These are phyloP conservation scores for Drepana falcataria DNA, from an alignment of 2,888 invertebrate species.

Conservation along the genomic window DNA sequence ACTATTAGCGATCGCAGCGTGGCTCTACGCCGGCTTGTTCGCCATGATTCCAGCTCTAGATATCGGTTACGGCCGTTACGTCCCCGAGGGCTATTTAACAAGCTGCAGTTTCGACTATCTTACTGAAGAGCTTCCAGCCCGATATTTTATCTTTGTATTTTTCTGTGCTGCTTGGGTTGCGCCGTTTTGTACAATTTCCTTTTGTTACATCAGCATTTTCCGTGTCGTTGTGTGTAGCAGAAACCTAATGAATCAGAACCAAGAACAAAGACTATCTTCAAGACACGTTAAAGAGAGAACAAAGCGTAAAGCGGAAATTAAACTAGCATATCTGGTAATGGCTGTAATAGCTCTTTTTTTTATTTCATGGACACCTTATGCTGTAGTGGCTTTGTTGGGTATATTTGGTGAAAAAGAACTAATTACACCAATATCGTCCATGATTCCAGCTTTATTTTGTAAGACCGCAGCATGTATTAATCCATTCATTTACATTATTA, in stretches of 20 bases:
- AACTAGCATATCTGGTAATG: slow-evolving; percentile 83
- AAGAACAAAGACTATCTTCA: slow-evolving; percentile 71
- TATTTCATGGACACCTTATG: slow-evolving; percentile 90
- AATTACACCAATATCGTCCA: slow-evolving; percentile 84
- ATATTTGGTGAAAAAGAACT: slow-evolving; percentile 81
- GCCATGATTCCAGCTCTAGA: slow-evolving; percentile 84
- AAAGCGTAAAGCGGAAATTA: slow-evolving; percentile 84
- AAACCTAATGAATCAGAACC: slow-evolving; percentile 60
- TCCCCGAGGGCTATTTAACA: slow-evolving; percentile 90
- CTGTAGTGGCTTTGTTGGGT: slow-evolving; percentile 85
- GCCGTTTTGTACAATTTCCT: slow-evolving; percentile 84
- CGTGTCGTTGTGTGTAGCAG: slow-evolving; percentile 79
- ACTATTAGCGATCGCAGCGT: slow-evolving; percentile 80
- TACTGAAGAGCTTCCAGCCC: slow-evolving; percentile 78
- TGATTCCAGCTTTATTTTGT: slow-evolving; percentile 88
- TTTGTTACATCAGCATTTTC: slow-evolving; percentile 85
- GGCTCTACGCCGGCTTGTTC: slow-evolving; percentile 86
- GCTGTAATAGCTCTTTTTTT: slow-evolving; percentile 86
- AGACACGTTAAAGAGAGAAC: slow-evolving; percentile 80
- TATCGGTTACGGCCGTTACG: slow-evolving; percentile 86
- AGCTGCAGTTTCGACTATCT: slow-evolving; percentile 93
- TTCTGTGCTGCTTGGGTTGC: slow-evolving; percentile 87
- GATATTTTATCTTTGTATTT: slow-evolving; percentile 85
- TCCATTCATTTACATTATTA: slow-evolving; percentile 88
- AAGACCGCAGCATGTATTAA: slow-evolving; percentile 90